These are phyloP conservation scores for Lasioglossum calceatum DNA, from an alignment of 2,888 invertebrate genomes.

Conservation along the genomic window DNA sequence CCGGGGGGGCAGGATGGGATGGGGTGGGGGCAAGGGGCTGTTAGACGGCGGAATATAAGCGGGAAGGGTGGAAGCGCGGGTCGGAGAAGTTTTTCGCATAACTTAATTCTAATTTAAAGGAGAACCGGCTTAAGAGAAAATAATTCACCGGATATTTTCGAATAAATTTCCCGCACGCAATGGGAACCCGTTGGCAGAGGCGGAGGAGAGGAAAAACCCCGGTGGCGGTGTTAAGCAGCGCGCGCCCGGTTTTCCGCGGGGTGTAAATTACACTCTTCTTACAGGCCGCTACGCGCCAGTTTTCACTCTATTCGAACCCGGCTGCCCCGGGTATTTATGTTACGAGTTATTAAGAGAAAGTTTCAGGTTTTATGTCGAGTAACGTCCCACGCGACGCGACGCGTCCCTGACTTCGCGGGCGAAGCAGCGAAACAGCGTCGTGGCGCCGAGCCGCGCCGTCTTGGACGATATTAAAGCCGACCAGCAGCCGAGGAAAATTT, in stretches of 20 bases:
- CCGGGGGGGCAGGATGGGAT: background rate
- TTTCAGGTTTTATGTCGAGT: constrained; percentile 67
- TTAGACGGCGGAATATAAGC: background rate
- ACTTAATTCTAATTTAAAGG: constrained; percentile 61
- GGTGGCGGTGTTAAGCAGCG: constrained; percentile 36
- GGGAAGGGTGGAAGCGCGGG: background rate
- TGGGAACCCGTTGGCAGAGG: background rate
- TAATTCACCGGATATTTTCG: constrained; percentile 61
- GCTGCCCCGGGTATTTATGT: constrained; percentile 69
- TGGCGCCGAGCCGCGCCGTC: constrained; percentile 8
- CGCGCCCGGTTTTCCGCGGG: constrained; percentile 44
- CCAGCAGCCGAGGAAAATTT: background rate
- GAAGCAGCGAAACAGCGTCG: constrained; percentile 33
- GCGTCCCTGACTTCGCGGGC: constrained; percentile 41
- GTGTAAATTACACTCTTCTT: constrained; percentile 70
- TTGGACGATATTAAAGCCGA: constrained; percentile 43
- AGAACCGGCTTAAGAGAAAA: constrained; percentile 55
- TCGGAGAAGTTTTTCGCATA: constrained; percentile 47
- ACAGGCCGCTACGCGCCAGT: constrained; percentile 51
- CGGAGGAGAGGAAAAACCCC: constrained; percentile 32
- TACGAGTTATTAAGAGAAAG: constrained; percentile 75
- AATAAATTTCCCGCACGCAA: constrained; percentile 54
- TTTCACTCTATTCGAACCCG: constrained; percentile 61
- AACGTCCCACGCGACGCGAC: constrained; percentile 52
- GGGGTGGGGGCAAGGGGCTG: background rate